Evolutionary conservation across 2,797 vertebrate genomes (phyloP), one percentile per base, ranked within the genome.

Genomic region (Anomalospiza imberbis): DNA sequence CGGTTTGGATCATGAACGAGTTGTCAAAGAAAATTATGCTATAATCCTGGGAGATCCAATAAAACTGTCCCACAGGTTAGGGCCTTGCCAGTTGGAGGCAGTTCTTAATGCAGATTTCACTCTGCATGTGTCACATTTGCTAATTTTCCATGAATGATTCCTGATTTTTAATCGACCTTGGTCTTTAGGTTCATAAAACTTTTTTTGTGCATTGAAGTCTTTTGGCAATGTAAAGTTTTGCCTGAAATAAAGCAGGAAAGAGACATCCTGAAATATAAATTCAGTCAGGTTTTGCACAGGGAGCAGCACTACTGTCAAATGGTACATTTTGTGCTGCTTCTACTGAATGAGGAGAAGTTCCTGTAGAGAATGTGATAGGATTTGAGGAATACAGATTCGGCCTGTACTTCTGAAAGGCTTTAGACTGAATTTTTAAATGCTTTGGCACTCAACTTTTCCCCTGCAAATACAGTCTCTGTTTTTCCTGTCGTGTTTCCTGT

Each of bases 81-180:
- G 77, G 50, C 72, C 71, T 87, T 5, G 60, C 88, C 94, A 94
- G 77, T 51, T 96, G 93, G 94, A 96, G 80, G 53, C 3, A 2
- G 80, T 88, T 79, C 76, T 76, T 88, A 87, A 84, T 12, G 57
- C 83, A 94, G 83, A 90, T 88, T 93, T 96, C 89, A 71, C 50
- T 93, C 89, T 32, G n/a, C 1, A 0, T 86, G 63, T 94, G 83
- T 93, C 94, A 71, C 42, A 63, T 91, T 71, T 93, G 74, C 85
- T 94, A 94, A 94, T 94, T 96, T 96, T 92, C 93, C 88, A 36
- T 86, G 85, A 95, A 93, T 93, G 89, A 94, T 94, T 95, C 88
- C 95, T 93, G 88, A 89, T 88, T 97, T 93, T 95, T 89, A 96
- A 86, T 90, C 4, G 28, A 93, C 94, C 95, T 96, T 87, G 81